phyloP scores from a whole-genome alignment of 2,797 vertebrate genomes.

The Heteromormyrus szaboi region DNA sequence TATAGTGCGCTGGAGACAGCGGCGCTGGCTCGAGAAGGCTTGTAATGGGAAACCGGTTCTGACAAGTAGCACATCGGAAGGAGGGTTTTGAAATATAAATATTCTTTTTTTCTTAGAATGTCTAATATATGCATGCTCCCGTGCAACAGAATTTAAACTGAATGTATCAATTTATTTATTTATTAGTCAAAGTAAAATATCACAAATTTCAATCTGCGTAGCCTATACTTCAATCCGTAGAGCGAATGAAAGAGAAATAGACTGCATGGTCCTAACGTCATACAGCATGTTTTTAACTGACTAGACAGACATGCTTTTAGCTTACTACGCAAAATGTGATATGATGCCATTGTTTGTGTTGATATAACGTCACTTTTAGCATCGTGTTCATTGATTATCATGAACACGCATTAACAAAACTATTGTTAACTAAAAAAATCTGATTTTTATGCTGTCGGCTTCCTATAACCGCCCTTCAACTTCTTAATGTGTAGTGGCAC shows the following conservation, averaged over 20 bases:
- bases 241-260: neutral
- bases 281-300: neutral
- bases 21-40: slow-evolving; percentile 49
- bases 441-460: neutral
- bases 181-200: neutral
- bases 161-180: neutral
- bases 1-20: slow-evolving; percentile 73
- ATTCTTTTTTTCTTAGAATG: neutral
- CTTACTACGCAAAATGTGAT: neutral
- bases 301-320: neutral
- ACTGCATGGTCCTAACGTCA: neutral
- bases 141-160: neutral
- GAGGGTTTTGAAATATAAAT: slow-evolving; percentile 16
- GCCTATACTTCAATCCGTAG: neutral
- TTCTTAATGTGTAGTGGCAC: neutral
- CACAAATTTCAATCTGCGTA: neutral
- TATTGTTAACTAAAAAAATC: neutral
- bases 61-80: slow-evolving; percentile 32
- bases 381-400: neutral
- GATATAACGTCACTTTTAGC: neutral
- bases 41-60: slow-evolving; percentile 42
- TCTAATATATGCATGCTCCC: neutral
- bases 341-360: neutral
- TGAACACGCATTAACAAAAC: neutral
- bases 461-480: neutral